A percentile compares a stretch with the other conserved stretches of the same genome.
These are phyloP conservation scores for Ctenomys sociabilis DNA, from an alignment of 2,113 vertebrate genomes.

Conservation along the genomic window DNA sequence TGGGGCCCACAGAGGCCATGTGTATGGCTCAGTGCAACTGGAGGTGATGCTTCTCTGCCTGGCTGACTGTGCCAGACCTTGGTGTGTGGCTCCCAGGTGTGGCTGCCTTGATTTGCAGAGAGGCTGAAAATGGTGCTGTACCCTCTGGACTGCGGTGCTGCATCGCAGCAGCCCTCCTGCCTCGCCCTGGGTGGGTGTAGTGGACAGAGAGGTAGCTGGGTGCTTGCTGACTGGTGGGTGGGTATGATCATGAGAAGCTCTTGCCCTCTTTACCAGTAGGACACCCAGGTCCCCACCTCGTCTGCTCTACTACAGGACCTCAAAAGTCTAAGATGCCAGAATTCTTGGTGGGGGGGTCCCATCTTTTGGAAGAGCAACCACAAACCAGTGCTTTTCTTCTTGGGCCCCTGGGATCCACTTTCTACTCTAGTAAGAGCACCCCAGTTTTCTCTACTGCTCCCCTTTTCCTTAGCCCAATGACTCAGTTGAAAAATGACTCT, in stretches of 20 bases:
- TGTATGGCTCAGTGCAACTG: neutral
- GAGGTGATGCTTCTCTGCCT: neutral
- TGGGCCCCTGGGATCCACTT: fast-evolving
- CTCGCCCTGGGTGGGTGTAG: neutral
- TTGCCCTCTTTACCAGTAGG: neutral
- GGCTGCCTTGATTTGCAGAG: neutral
- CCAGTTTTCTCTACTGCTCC: neutral
- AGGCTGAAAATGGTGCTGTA: neutral
- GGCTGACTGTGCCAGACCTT: neutral
- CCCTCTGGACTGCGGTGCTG: neutral
- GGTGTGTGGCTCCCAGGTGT: neutral
- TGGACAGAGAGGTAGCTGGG: neutral
- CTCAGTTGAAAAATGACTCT: neutral
- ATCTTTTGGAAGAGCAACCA: neutral
- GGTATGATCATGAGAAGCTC: too few relatives aligned
- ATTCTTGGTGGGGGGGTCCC: too few relatives aligned
- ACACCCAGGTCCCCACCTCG: neutral
- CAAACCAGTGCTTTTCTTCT: neutral
- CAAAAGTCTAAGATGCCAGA: neutral
- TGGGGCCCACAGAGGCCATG: neutral
- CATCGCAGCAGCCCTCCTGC: neutral
- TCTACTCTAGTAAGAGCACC: neutral
- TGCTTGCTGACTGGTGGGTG: too few relatives aligned
- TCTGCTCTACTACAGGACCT: neutral
- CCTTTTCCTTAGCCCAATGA: neutral